phyloP scores from a whole-genome alignment of 92 coral and sea anemone species.

The Porites cylindrica region DNA sequence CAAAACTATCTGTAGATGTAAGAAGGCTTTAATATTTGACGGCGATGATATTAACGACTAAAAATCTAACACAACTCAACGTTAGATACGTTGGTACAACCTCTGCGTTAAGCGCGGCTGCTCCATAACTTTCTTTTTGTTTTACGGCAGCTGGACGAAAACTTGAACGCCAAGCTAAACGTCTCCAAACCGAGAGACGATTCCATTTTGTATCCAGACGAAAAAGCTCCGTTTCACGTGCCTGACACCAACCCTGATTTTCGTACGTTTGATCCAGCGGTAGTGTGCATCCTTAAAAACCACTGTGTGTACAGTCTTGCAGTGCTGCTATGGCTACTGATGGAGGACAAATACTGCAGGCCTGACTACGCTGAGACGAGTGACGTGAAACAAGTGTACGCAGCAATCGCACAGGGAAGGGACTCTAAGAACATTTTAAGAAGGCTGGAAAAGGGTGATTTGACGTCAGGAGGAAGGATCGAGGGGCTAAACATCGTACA shows the following conservation, averaged over 20 bases:
- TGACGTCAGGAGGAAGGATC: not conserved
- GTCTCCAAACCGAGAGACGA: constrained; percentile 79
- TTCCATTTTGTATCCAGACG: constrained; percentile 72
- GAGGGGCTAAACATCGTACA: not conserved
- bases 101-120: too few relatives aligned
- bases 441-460: not conserved
- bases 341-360: constrained; percentile 55
- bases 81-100: too few relatives aligned
- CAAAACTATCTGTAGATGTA: too few relatives aligned
- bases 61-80: too few relatives aligned
- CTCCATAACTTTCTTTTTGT: not conserved
- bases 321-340: constrained; percentile 62
- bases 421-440: not conserved
- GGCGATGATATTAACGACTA: too few relatives aligned
- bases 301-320: constrained; percentile 77
- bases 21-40: too few relatives aligned
- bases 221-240: constrained; percentile 74
- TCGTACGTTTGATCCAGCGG: constrained; percentile 8
- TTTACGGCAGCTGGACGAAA: constrained; percentile 38
- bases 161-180: constrained; percentile 50
- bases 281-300: constrained; percentile 15
- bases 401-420: constrained; percentile 13
- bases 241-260: constrained; percentile 44
- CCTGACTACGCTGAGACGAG: constrained; percentile 57
- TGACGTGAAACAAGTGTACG: constrained; percentile 51